Evolutionary conservation across 30 jellyfish, hydroid and myxozoan genomes (phyloP), one percentile per base, ranked within the genome.

Genomic region (Hydractinia echinata): DNA sequence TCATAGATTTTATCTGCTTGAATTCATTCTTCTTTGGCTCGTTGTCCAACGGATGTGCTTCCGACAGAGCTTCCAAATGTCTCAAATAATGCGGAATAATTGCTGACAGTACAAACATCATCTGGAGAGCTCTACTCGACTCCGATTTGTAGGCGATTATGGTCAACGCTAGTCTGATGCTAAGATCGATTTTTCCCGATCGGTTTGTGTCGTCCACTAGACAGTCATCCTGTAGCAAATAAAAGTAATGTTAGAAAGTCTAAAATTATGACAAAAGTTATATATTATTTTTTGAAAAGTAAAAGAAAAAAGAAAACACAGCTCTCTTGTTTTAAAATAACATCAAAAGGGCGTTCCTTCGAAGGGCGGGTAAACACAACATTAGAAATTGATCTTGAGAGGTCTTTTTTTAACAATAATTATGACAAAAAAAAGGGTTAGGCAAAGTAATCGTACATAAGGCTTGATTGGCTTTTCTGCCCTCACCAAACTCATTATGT

Each of bases 81-180:
- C 48, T 18, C 56, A 91, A 84, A 83, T 84, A 86, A 66, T 87
- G 90, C 0, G 97, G 97, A 9, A 82, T n/a, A 64, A 91, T 52
- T 16, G 95, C 93, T 39, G 96, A 74, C 0, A 86, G n/a, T 48
- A 91, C 96, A 21, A 85, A 87, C 89, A 93, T 87, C 99, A 93
- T 93, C 73, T 93, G 95, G 48, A 58, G 79, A 13, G 95, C 96
- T 76, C 99, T 66, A 5, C 54, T 20, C 14, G 99, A 93, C 56
- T 84, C 95, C 44, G 99, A 95, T 15, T 86, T 68, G 77, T 86
- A 84, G 7, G 99, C 99, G 51, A 93, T 93, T 30, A 93, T 95
- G 50, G 99, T 93, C 53, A 93, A 89, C 3, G 95, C 96, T 53
- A 93, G 62, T 5, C 99, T 83, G n/a, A 93, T 73, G 11, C 94